Evolutionary conservation across 30 jellyfish, hydroid and myxozoan species (phyloP).

Genomic region (Hydractinia symbiolongicarpus): DNA sequence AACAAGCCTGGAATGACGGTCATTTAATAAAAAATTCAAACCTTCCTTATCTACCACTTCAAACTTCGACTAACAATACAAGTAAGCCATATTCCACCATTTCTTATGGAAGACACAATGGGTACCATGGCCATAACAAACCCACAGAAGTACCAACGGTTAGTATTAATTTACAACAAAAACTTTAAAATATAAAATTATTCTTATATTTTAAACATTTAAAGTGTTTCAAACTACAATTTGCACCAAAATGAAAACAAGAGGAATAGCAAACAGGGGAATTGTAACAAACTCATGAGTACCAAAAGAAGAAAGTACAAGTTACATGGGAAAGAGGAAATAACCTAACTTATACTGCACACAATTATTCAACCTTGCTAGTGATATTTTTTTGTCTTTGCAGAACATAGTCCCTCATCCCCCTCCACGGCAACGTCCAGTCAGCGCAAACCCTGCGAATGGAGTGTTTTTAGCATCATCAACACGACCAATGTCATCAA

Average conservation of each 20-base stretch:
- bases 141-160: no score
- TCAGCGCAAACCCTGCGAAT: slow-evolving; percentile 42
- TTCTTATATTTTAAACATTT: no score
- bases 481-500: background rate
- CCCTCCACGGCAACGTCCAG: slow-evolving; percentile 59
- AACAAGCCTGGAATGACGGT: slow-evolving; percentile 47
- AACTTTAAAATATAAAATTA: no score
- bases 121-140: background rate
- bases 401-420: slow-evolving; percentile 60
- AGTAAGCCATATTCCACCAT: background rate
- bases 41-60: slow-evolving; percentile 58
- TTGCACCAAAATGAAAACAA: no score
- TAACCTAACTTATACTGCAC: background rate
- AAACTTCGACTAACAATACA: background rate
- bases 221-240: no score
- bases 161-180: no score
- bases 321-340: no score
- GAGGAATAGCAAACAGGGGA: no score
- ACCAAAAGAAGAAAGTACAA: no score
- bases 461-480: slow-evolving; percentile 2
- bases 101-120: background rate
- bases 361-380: background rate
- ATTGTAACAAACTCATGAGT: no score
- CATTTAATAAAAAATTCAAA: slow-evolving; percentile 13
- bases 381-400: background rate